Evolutionary conservation across 2,888 invertebrate genomes (phyloP), one percentile per base, ranked within the genome.

Genomic region (Buathra laborator): DNA sequence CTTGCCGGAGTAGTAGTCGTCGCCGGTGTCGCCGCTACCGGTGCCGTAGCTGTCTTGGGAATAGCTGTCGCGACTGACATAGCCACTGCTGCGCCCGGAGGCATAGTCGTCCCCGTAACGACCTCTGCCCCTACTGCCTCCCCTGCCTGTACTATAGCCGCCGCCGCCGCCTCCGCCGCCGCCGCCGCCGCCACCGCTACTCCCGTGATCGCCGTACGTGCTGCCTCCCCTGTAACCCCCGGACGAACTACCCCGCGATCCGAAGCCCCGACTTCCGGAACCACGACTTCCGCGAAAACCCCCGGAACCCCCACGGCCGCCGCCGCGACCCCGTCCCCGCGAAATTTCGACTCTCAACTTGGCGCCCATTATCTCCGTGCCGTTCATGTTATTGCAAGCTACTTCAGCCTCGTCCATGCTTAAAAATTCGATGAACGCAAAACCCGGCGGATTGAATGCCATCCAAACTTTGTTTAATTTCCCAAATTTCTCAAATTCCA

Each of bases 401-500:
- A 97, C 96, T 94, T 98, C 97, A 53, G 98, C 98, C 94, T 98
- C 98, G 93, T 97, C 96, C 94, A 96, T 96, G 94, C 97, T 97
- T 94, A 97, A 96, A 94, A 98, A 98, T 95, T 98, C 98, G 94
- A 98, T 97, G 95, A 98, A 98, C 87, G 98, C 98, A 94, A 98
- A 98, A 92, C 98, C 98, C 89, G 98, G 98, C 89, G 98, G 98
- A 94, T 98, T 98, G 94, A 98, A 97, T 89, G 98, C 98, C 90
- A 97, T 98, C 98, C 98, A 98, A 88, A 98, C 98, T 90, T 97
- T 97, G 95, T 97, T 98, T 90, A 98, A 95, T 95, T 98, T 98
- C 90, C 98, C 98, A 94, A 97, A 98, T 95, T 98, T 98, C 92
- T 97, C 97, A 94, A 98, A 98, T 94, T 98, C 97, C 93, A 96